Base-by-base conservation (phyloP, 2,113 vertebrate species). In the Phalacrocorax brasilianus region DNA sequence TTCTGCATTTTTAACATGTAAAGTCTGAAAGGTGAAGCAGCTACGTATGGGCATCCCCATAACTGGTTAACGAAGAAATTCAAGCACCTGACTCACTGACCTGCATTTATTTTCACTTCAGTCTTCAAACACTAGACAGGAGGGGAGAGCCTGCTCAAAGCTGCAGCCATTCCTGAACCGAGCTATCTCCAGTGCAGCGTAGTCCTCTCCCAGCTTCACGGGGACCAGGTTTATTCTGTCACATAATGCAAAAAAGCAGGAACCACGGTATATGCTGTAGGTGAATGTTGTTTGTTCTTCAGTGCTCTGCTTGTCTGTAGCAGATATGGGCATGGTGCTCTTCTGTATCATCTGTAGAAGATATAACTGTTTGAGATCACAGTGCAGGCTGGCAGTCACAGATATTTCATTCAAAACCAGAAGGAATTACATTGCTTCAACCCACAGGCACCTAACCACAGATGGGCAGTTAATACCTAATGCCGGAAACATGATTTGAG, bases 181-280 rank as follows among this genome's bases (percentile, higher is more conserved):
- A 72, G 50, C 44, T 33, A 11, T 28, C n/a, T 53, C 17, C 45
- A 52, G 52, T 18, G 85, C 13, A 55, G 27, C 0, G 0, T 0
- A 38, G 44, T 53, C 42, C 35, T 79, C 59, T 44, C 13, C 7
- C 35, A 38, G 12, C 30, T 83, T 67, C 15, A 6, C 1, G 38
- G 19, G 55, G 58, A 73, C 8, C 20, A 2, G 0, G 2, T 47
- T 72, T 28, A 12, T 59, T 35, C 76, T 63, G 42, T 59, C 47
- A 40, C 2, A 0, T 6, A 19, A n/a, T 8, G 4, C 21, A 53
- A 19, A 85, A 68, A 45, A 45, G 10, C 40, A 76, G 53, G 27
- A 74, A 21, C 4, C 19, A 21, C 0, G 3, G 12, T 19, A 1
- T 6, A 4, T 28, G 33, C 45, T 68, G 13, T 26, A 19, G 12